These are phyloP conservation scores for Microtus richardsoni DNA, from an alignment of 2,113 vertebrate genomes.

Conservation along the genomic window DNA sequence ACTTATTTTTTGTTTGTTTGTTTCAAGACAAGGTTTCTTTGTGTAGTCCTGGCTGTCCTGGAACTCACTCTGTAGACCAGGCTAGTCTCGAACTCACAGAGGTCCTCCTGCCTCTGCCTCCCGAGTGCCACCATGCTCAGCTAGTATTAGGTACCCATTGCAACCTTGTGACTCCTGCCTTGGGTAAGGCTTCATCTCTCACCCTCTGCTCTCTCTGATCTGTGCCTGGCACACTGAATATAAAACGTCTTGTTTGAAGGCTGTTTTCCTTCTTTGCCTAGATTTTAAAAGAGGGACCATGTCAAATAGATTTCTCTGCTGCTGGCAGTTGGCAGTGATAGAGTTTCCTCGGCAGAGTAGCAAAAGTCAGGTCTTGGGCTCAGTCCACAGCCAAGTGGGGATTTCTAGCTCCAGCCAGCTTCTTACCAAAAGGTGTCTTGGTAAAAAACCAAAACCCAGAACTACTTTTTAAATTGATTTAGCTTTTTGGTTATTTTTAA, in stretches of 20 bases:
- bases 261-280: neutral
- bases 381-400: neutral
- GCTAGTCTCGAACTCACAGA: too few species aligned
- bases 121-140: too few species aligned
- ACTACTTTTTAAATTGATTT: neutral
- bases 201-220: neutral
- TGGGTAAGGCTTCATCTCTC: neutral
- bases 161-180: neutral
- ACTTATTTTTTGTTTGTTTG: too few species aligned
- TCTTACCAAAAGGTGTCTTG: slow-evolving; percentile 19
- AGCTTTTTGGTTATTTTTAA: slow-evolving; percentile 39
- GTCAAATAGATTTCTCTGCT: neutral
- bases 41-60: too few species aligned
- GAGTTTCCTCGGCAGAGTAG: neutral
- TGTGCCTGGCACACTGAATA: neutral
- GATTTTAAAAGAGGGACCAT: neutral
- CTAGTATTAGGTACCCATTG: neutral
- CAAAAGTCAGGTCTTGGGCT: neutral
- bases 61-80: too few species aligned
- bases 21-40: too few species aligned
- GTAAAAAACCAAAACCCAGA: neutral
- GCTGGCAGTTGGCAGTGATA: neutral
- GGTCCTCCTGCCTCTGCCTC: too few species aligned
- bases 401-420: neutral
- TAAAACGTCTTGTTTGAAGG: slow-evolving; percentile 2